A percentile compares a stretch with the other conserved stretches of the same genome.
phyloP scores from a whole-genome alignment of 2,113 vertebrate species.

The Phaethon lepturus region DNA sequence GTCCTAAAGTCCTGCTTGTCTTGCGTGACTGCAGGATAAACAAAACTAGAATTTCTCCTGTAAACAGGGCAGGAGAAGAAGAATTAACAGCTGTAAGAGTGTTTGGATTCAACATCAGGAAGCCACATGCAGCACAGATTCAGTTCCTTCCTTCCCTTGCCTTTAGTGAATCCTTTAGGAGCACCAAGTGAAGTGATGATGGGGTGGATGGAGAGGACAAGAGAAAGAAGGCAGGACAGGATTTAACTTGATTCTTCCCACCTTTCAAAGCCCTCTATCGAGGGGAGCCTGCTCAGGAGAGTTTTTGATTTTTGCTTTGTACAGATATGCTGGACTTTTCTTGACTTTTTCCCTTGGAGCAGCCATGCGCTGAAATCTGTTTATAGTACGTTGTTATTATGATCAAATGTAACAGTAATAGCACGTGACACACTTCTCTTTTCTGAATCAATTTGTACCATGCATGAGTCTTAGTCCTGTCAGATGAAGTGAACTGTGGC shows the following conservation, averaged over 20 bases:
- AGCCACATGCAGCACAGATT: not conserved
- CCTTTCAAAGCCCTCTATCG: not conserved
- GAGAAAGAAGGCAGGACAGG: not conserved
- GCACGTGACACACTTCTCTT: constrained; percentile 32
- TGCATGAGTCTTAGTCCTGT: constrained; percentile 13
- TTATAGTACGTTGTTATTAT: constrained; percentile 35
- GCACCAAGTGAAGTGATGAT: not conserved
- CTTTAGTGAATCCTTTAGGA: not conserved
- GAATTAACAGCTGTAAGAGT: not conserved
- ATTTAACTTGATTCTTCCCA: not conserved
- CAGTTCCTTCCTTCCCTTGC: not conserved
- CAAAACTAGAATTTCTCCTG: not conserved
- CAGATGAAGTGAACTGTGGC: constrained; percentile 59
- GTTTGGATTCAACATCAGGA: not conserved
- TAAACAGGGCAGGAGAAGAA: not conserved
- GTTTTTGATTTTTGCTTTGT: constrained; percentile 7
- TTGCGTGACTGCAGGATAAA: not conserved
- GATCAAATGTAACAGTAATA: constrained; percentile 47
- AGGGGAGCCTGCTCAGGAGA: not conserved
- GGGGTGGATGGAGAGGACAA: not conserved
- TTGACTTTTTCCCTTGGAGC: not conserved
- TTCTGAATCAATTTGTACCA: constrained; percentile 39
- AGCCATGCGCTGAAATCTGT: not conserved
- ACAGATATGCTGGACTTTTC: not conserved
- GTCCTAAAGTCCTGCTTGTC: not conserved